Base-by-base conservation (phyloP, 2,113 vertebrate genomes). In the Nannospalax galili region DNA sequence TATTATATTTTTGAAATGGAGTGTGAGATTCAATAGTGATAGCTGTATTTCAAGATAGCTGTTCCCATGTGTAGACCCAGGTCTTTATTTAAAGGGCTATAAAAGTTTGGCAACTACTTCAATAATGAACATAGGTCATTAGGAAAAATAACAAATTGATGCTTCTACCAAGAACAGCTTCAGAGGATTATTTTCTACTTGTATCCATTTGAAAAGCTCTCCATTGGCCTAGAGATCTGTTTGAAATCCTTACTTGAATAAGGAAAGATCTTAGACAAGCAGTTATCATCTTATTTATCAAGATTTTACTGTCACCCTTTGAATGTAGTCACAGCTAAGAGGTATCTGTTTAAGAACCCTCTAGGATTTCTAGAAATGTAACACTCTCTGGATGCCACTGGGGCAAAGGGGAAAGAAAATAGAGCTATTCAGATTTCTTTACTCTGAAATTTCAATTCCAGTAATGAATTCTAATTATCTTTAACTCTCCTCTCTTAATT, bases 31-130 rank as follows among this genome's bases (percentile, higher is more conserved):
- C 45, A 45, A 35, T 15, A 24, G 11, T 74, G 75, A 94, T 69
- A 14, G 73, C 14, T 17, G 17, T 58, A 58, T 58, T 58, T 35
- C 26, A 40, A 30, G 24, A 78, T 48, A 77, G 40, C 15, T 48
- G 80, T 48, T 24, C 67, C 37, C 19, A 40, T 52, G 22, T 48
- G 32, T 17, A 90, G 45, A 65, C 48, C 40, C 9, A 52, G 2
- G 40, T 92, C 84, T 90, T 88, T 52, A 45, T 60, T 95, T 37
- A 82, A 85, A 95, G 79, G 45, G 15, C 7, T 90, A 14, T 15
- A 64, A 48, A 45, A 35, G 2, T 93, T 73, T 78, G 52, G 11
- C 67, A 78, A 32, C 12, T n/a, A 5, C n/a, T 91, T 81, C 28
- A 72, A n/a, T 37, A 67, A 85, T 4, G 24, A 9, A 11, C 15